These are phyloP conservation scores for Bemisia tabaci DNA, from an alignment of 1,140 invertebrate genomes.

Conservation along the genomic window DNA sequence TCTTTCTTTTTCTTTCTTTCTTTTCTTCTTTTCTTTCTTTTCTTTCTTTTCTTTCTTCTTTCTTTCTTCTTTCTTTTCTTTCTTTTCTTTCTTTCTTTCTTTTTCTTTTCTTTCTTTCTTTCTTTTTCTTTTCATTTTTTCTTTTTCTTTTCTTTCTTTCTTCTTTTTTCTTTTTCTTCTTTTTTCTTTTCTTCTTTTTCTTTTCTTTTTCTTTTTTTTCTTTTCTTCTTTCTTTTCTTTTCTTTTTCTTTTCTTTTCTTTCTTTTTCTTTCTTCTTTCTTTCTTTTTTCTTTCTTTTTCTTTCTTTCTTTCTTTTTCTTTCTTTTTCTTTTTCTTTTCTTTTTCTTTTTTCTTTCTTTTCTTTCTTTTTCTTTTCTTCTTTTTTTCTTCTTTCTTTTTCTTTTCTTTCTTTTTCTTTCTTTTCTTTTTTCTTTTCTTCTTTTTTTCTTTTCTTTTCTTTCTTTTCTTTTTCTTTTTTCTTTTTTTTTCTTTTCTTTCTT, in stretches of 20 bases:
- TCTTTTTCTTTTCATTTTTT: background rate
- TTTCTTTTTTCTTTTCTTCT: background rate
- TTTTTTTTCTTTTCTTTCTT: background rate
- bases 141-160: background rate
- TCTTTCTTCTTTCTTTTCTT: background rate
- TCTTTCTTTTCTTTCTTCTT: background rate
- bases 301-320: background rate
- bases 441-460: background rate
- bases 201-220: background rate
- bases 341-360: background rate
- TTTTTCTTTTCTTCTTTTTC: background rate
- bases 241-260: background rate
- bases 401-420: background rate
- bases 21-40: background rate
- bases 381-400: background rate
- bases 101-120: background rate
- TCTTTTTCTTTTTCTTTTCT: background rate
- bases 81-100: background rate
- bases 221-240: background rate
- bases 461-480: background rate
- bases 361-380: background rate
- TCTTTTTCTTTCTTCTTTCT: background rate
- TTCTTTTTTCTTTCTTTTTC: background rate
- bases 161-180: background rate
- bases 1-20: background rate